A percentile compares a stretch with the other conserved stretches of the same genome.
These are phyloP conservation scores for Microtus richardsoni DNA, from an alignment of 2,113 vertebrate species.

Conservation along the genomic window DNA sequence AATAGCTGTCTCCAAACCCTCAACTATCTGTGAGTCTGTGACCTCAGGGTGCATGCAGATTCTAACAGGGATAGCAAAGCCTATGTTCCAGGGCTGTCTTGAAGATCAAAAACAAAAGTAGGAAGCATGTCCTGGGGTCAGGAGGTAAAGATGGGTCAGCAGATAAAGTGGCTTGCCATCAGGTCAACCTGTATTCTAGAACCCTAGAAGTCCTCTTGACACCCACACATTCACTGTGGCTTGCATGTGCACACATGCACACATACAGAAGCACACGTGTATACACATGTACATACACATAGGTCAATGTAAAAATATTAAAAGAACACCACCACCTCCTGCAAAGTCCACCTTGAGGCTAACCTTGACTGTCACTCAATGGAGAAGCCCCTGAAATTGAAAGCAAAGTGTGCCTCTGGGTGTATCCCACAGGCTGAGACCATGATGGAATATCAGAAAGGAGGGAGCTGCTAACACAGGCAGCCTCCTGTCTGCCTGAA, in stretches of 20 bases:
- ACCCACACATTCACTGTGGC: background rate
- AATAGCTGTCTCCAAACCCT: background rate
- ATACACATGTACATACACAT: background rate
- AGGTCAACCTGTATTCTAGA: background rate
- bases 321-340: background rate
- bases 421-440: background rate
- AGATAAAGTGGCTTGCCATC: background rate
- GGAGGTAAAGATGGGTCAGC: background rate
- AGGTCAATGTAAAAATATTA: background rate
- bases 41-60: no score
- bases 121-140: background rate
- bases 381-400: background rate
- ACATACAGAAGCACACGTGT: background rate
- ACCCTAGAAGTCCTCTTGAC: background rate
- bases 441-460: background rate
- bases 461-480: background rate
- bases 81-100: background rate
- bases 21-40: background rate
- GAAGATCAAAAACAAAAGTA: background rate
- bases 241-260: background rate
- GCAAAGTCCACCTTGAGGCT: background rate
- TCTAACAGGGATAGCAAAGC: background rate
- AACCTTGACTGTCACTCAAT: background rate
- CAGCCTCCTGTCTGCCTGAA: background rate
- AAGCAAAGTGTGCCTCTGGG: accelerated